phyloP scores from a whole-genome alignment of 1,140 invertebrate species.

The Oryzaephilus surinamensis region DNA sequence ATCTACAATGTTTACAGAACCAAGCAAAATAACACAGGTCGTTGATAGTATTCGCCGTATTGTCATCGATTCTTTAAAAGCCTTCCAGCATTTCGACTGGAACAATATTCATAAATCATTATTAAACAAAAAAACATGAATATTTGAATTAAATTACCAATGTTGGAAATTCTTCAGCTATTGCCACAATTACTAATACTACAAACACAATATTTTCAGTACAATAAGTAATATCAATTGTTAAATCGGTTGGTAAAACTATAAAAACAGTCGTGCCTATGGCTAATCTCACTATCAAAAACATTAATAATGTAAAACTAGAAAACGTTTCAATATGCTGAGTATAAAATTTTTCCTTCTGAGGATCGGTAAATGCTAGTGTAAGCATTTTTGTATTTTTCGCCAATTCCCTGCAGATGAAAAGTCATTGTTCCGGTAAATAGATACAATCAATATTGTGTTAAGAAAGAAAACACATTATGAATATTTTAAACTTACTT shows the following conservation, averaged over 20 bases:
- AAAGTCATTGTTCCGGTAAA: too few species aligned
- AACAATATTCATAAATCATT: neutral
- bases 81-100: constrained; percentile 38
- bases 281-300: constrained; percentile 48
- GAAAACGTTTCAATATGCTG: constrained; percentile 54
- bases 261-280: constrained; percentile 44
- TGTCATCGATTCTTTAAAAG: constrained; percentile 43
- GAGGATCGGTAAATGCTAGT: constrained; percentile 52
- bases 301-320: constrained; percentile 50
- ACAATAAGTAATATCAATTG: constrained; percentile 17
- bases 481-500: constrained; percentile 43
- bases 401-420: constrained; percentile 49
- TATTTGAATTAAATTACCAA: constrained; percentile 9
- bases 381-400: constrained; percentile 55
- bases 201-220: constrained; percentile 20
- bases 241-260: constrained; percentile 41
- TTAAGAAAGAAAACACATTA: neutral
- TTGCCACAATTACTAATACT: constrained; percentile 17
- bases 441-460: constrained; percentile 7
- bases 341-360: constrained; percentile 54
- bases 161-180: constrained; percentile 17
- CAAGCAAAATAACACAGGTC: constrained; percentile 44
- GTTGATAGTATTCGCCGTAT: constrained; percentile 43
- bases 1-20: constrained; percentile 45
- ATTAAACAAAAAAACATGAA: neutral